These are phyloP conservation scores for Hypsibius dujardini DNA, from an alignment of 1,140 invertebrate genomes.

Conservation along the genomic window DNA sequence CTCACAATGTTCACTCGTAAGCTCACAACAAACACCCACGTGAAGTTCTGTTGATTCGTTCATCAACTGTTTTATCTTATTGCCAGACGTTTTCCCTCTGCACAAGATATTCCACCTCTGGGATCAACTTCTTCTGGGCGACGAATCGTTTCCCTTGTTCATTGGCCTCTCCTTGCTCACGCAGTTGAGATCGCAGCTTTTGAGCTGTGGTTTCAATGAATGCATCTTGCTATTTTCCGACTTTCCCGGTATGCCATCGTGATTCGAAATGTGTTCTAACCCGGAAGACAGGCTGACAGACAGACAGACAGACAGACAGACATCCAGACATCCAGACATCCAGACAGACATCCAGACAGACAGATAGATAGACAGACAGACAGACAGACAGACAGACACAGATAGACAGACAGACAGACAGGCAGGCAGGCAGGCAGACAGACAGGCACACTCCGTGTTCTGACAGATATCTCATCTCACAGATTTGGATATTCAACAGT, in stretches of 20 bases:
- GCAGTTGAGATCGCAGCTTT: slow-evolving; percentile 61
- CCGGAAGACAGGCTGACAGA: no score
- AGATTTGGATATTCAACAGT: slow-evolving; percentile 84
- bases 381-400: no score
- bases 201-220: slow-evolving; percentile 84
- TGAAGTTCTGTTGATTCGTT: slow-evolving; percentile 1
- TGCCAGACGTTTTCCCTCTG: slow-evolving; percentile 80
- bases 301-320: no score
- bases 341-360: no score
- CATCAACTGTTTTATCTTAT: slow-evolving; percentile 23
- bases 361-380: no score
- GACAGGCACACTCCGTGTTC: background rate
- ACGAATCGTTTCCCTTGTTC: slow-evolving; percentile 79
- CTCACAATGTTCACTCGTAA: slow-evolving; percentile 97
- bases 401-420: no score
- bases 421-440: no score
- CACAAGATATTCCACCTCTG: slow-evolving; percentile 95
- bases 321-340: no score
- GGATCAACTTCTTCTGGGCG: slow-evolving; percentile 83
- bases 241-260: slow-evolving; percentile 47
- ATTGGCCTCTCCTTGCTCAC: slow-evolving; percentile 81
- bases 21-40: slow-evolving; percentile 32
- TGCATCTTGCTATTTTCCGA: slow-evolving; percentile 92
- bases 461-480: slow-evolving; percentile 24
- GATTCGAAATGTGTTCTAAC: no score